These are phyloP conservation scores for Galeopterus variegatus DNA, from an alignment of 2,113 vertebrate species.

Conservation along the genomic window DNA sequence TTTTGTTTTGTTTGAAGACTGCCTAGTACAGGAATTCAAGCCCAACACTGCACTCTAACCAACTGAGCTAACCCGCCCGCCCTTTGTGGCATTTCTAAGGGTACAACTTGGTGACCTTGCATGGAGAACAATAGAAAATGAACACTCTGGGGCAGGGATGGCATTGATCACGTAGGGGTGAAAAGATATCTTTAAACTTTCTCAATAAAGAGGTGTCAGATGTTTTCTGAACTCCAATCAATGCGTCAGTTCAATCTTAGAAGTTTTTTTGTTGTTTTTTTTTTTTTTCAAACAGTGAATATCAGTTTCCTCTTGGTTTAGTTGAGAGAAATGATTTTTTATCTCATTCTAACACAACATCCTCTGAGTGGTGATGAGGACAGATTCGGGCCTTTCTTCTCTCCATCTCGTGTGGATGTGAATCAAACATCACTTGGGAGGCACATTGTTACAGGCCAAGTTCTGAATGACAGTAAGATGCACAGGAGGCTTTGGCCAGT, in stretches of 20 bases:
- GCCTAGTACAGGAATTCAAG: too few species aligned
- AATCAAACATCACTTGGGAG: not conserved
- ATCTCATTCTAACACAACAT: not conserved
- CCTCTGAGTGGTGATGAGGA: not conserved
- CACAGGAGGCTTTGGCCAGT: not conserved
- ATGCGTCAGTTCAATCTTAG: not conserved
- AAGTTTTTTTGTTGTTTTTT: not conserved
- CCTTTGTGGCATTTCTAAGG: not conserved
- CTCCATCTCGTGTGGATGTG: not conserved
- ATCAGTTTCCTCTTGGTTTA: not conserved
- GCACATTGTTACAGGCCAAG: not conserved
- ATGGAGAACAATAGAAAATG: not conserved
- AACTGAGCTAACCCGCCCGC: too few species aligned
- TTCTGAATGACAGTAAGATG: not conserved
- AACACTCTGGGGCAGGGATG: not conserved
- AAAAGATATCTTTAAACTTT: too few species aligned
- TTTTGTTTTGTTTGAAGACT: too few species aligned
- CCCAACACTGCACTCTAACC: too few species aligned
- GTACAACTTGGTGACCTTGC: not conserved
- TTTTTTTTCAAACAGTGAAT: not conserved
- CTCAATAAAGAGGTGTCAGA: too few species aligned
- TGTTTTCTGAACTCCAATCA: not conserved
- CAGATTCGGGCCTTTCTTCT: not conserved
- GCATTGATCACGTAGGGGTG: not conserved
- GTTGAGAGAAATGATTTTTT: not conserved